Percentiles rank a stretch among this genome's conserved stretches.
Conservation (phyloP, 2,797 vertebrate genomes). For the Enteromius anoplus region DNA sequence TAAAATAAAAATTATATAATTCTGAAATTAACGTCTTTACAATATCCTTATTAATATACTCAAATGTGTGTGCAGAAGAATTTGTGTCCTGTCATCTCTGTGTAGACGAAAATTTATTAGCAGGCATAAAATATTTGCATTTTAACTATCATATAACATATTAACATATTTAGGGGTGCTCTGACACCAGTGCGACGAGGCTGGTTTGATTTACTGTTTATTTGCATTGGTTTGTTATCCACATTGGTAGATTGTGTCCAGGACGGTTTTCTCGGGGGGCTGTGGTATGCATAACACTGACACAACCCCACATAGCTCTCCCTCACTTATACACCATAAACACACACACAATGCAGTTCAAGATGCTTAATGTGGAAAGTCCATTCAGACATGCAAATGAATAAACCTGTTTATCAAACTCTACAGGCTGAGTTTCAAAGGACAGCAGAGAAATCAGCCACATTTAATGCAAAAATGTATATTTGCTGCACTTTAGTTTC, state of each 20-base stretch:
- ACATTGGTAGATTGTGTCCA: slow-evolving; percentile 32
- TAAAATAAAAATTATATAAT: background rate
- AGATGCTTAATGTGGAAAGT: background rate
- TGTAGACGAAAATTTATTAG: background rate
- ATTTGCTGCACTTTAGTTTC: background rate
- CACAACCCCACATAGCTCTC: slow-evolving; percentile 7
- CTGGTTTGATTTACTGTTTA: slow-evolving; percentile 30
- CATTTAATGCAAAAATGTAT: background rate
- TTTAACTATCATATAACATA: background rate
- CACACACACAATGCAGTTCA: slow-evolving; percentile 7
- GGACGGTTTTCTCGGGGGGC: slow-evolving; percentile 20
- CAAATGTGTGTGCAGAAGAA: no score
- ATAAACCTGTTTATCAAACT: background rate
- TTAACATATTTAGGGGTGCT: background rate
- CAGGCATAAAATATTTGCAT: background rate
- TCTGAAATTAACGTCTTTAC: background rate
- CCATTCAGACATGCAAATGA: slow-evolving; percentile 3
- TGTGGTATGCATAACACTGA: slow-evolving; percentile 44
- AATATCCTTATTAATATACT: no score
- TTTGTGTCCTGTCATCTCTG: no score
- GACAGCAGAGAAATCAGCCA: background rate
- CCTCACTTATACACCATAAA: slow-evolving; percentile 16
- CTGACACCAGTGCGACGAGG: background rate
- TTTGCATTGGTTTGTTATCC: slow-evolving; percentile 33
- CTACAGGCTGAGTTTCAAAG: background rate